Conservation (phyloP, 2,888 invertebrate species). For the Polyommatus iphigenia region DNA sequence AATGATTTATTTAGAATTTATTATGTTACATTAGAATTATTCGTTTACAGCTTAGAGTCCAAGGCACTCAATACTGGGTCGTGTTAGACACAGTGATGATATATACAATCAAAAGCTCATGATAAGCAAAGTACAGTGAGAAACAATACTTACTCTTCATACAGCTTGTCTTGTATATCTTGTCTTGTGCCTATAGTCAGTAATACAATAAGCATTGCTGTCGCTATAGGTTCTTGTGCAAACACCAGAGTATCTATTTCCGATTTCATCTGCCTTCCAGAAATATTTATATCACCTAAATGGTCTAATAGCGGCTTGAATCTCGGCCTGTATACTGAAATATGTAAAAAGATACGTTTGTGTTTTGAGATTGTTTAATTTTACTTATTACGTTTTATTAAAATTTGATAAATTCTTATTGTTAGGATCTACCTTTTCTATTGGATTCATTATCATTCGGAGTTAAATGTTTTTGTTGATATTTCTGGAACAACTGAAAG, state of each 20-base stretch:
- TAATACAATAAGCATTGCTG: not conserved
- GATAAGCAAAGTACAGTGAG: not conserved
- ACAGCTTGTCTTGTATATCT: conserved; percentile 23
- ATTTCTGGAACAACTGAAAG: not conserved
- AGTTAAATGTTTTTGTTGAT: not conserved
- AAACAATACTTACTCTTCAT: conserved; percentile 21
- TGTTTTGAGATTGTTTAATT: not conserved
- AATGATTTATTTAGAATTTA: not conserved
- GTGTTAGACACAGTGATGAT: not conserved
- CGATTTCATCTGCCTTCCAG: not conserved
- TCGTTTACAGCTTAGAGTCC: too few species aligned
- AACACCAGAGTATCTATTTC: not conserved
- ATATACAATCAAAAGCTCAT: not conserved
- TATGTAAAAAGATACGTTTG: not conserved
- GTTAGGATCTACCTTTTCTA: not conserved
- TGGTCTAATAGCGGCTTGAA: not conserved
- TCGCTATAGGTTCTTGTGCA: conserved; percentile 5
- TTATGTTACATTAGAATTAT: not conserved
- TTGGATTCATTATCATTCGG: not conserved
- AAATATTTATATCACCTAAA: not conserved
- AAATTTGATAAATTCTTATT: not conserved
- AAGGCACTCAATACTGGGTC: too few species aligned
- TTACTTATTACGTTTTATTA: not conserved
- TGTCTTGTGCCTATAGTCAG: not conserved
- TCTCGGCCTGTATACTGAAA: not conserved